Base-by-base conservation (phyloP, 1,140 invertebrate genomes). In the Copidosoma floridanum region DNA sequence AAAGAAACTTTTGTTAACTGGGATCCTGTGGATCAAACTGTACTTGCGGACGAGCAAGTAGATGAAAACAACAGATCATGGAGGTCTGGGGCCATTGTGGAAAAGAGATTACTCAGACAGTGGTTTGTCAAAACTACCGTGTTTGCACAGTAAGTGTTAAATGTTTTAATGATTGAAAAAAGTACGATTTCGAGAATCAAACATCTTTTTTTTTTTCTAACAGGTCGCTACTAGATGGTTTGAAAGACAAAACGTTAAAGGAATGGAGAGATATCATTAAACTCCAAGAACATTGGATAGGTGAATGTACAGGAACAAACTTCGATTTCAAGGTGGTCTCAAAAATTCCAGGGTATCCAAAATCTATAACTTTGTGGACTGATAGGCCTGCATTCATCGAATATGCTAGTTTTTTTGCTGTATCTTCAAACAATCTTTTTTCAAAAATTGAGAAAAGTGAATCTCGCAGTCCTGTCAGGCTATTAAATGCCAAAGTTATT, bases 1-100 rank as follows among this genome's bases (percentile, higher is more conserved):
- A 93, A 90, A 78, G 84, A 94, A 80, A 88, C 92, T 16, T 81
- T 89, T 64, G 97, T 99, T 0, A 98, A 99, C 82, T 99, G 97
- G 97, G 98, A 99, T 86, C 98, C 98, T 0, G 83, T 99, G 1
- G 98, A 99, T 82, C 78, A 94, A 76, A 99, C 98, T 12, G 98
- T 99, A 5, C 77, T 99, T 55, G 98, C 98, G 16, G 90, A 98
- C 82, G 98, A 99, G 78, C 98, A 99, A 85, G 93, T 99, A 24
- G 95, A 97, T 82, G 85, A 87, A 41, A 85, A 92, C 74, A 93
- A 95, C 20, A 84, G 83, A 65, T 97, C 95, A 1, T 99, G 98
- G 98, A 83, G 98, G 58, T 99, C 97, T 16, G 97, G 97, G 1
- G 96, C 94, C 7, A 87, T 88, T 76, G 96, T 98, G 12, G 91